These are phyloP conservation scores for Lethenteron camtschaticum DNA, from an alignment of 2,113 vertebrate genomes.

Conservation along the genomic window DNA sequence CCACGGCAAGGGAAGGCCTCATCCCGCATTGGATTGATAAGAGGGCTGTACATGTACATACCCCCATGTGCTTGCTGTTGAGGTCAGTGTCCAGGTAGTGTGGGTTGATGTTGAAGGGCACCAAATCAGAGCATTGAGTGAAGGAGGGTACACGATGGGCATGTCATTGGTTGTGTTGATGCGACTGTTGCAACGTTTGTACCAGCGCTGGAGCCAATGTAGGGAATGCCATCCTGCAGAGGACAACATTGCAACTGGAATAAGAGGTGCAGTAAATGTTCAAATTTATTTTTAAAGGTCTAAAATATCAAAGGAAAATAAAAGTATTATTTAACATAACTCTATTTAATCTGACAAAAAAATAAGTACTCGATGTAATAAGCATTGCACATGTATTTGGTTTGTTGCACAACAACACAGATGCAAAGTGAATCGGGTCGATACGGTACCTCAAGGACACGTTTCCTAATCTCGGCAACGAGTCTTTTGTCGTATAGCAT, in stretches of 20 bases:
- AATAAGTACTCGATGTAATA: background rate
- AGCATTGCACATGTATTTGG: too few species aligned
- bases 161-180: constrained; percentile 65
- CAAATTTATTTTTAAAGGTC: too few species aligned
- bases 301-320: too few species aligned
- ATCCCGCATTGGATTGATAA: background rate
- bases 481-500: constrained; percentile 43
- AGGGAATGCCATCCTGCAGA: constrained; percentile 43
- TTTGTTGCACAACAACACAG: background rate
- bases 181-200: constrained; percentile 43
- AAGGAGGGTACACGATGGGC: constrained; percentile 51
- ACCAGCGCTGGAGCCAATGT: constrained; percentile 54
- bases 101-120: constrained; percentile 64
- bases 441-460: constrained; percentile 37
- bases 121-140: constrained; percentile 38
- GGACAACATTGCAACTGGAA: constrained; percentile 9
- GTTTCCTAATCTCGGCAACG: constrained; percentile 37
- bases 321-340: too few species aligned
- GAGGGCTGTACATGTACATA: constrained; percentile 15
- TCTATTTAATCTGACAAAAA: background rate
- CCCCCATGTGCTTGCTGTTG: constrained; percentile 50
- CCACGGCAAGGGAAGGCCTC: too few species aligned
- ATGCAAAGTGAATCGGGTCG: background rate
- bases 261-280: too few species aligned
- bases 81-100: constrained; percentile 43